Evolutionary conservation across 2,113 vertebrate species (phyloP).

Genomic region (Cariama cristata): DNA sequence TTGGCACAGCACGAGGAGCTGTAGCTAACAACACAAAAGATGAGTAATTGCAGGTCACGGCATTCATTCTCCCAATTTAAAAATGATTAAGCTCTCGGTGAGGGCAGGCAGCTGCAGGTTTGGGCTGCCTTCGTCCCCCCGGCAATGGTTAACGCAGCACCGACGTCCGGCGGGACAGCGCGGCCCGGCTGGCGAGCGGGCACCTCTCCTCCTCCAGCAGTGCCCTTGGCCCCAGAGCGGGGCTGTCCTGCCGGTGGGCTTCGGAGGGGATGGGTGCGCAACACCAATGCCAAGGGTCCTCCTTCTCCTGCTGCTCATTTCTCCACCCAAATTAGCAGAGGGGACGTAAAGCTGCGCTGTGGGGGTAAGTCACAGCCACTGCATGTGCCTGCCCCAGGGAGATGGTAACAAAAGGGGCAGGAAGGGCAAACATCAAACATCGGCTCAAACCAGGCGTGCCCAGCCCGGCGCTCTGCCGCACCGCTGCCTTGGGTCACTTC

Average conservation of each 20-base stretch:
- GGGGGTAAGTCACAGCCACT: background rate
- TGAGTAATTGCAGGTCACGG: conserved; percentile 26
- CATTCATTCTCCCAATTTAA: conserved; percentile 24
- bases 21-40: conserved; percentile 55
- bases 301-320: background rate
- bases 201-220: background rate
- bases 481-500: background rate
- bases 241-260: fast-evolving
- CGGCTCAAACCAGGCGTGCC: background rate
- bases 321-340: fast-evolving
- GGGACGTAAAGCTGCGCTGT: background rate
- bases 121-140: background rate
- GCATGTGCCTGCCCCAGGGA: fast-evolving
- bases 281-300: fast-evolving
- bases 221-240: fast-evolving
- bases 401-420: background rate
- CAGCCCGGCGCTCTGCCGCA: fast-evolving
- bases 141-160: background rate
- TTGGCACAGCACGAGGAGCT: background rate
- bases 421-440: fast-evolving
- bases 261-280: fast-evolving
- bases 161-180: background rate
- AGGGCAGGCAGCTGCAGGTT: conserved; percentile 50
- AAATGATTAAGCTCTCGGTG: background rate
- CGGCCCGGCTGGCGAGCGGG: fast-evolving